A percentile compares a stretch with the other conserved stretches of the same genome.
Conservation (phyloP, 2,888 invertebrate species). For the Spodoptera exigua region DNA sequence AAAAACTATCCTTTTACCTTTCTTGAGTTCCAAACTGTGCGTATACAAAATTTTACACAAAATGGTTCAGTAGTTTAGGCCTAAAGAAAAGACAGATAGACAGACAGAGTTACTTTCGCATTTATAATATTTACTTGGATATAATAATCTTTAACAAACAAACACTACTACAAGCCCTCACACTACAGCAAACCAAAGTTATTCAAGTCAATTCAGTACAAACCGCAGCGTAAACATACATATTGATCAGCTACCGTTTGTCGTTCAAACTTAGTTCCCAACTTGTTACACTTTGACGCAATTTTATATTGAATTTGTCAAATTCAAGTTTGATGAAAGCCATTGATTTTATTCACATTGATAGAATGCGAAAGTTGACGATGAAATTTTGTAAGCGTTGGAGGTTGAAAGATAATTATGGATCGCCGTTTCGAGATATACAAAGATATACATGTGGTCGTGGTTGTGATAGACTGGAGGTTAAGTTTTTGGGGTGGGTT, state of each 20-base stretch:
- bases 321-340: constrained; percentile 48
- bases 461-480: neutral
- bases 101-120: too few species aligned
- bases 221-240: constrained; percentile 19
- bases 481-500: too few species aligned
- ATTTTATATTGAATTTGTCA: constrained; percentile 58
- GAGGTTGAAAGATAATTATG: neutral
- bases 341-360: constrained; percentile 45
- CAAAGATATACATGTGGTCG: neutral
- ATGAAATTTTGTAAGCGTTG: neutral
- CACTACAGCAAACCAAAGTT: constrained; percentile 5
- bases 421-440: too few species aligned
- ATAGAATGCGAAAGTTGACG: constrained; percentile 22
- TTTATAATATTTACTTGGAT: too few species aligned
- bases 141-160: too few species aligned
- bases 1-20: too few species aligned
- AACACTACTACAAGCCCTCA: too few species aligned
- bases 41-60: too few species aligned
- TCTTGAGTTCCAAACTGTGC: too few species aligned
- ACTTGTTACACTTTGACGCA: constrained; percentile 42
- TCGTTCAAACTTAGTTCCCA: constrained; percentile 43
- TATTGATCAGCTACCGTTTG: constrained; percentile 38
- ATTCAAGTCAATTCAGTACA: constrained; percentile 1
- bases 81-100: too few species aligned
- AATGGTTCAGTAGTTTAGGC: too few species aligned